Percentiles rank a stretch among this genome's conserved stretches.
phyloP scores from a whole-genome alignment of 1,140 invertebrate species.

The Nasonia vitripennis region DNA sequence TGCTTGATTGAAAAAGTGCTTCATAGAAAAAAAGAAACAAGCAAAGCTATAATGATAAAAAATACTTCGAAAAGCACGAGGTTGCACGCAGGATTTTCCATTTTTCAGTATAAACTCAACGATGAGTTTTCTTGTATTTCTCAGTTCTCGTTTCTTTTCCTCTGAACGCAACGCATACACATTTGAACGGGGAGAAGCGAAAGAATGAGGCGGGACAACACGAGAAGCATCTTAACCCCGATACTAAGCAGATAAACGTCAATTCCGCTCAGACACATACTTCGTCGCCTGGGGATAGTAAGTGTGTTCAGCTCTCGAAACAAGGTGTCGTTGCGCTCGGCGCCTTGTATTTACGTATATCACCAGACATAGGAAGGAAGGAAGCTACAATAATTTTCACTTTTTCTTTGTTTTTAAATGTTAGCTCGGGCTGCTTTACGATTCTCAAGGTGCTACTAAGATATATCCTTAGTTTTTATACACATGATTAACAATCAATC shows the following conservation, averaged over 20 bases:
- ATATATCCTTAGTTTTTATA: background rate
- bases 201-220: background rate
- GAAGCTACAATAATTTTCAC: background rate
- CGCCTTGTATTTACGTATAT: background rate
- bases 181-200: background rate
- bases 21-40: conserved; percentile 5
- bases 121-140: background rate
- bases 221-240: conserved; percentile 5
- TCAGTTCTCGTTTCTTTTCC: background rate
- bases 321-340: background rate
- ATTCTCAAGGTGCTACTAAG: background rate
- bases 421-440: background rate
- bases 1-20: conserved; percentile 13
- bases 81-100: background rate
- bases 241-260: conserved; percentile 14
- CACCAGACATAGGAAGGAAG: background rate
- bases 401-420: background rate
- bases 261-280: background rate
- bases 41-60: background rate
- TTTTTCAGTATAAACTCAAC: background rate
- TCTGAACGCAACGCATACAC: background rate
- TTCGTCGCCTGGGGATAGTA: background rate
- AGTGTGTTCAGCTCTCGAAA: background rate
- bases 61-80: background rate
- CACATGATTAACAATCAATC: background rate